phyloP scores from a whole-genome alignment of 2,888 invertebrate species.

The Calameuta pallipes region DNA sequence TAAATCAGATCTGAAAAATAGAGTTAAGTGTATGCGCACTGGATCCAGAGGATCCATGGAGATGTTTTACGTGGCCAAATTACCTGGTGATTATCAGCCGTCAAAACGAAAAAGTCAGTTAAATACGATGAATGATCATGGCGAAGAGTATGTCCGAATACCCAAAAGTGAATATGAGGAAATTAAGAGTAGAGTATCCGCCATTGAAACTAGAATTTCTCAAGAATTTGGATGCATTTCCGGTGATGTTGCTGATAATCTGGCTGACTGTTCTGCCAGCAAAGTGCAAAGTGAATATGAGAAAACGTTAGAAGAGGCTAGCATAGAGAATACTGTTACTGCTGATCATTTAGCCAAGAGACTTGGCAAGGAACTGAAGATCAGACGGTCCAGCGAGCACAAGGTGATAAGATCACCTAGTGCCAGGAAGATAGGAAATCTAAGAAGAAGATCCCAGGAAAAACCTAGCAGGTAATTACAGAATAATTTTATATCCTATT shows the following conservation, averaged over 20 bases:
- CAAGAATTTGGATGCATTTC: constrained; percentile 71
- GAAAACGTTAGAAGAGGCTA: constrained; percentile 78
- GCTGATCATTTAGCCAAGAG: constrained; percentile 79
- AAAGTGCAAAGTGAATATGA: constrained; percentile 80
- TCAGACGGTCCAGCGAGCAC: constrained; percentile 76
- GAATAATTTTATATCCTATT: not conserved
- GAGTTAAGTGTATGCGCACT: constrained; percentile 20
- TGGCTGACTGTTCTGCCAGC: constrained; percentile 68
- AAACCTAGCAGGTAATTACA: constrained; percentile 51
- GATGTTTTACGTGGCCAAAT: not conserved
- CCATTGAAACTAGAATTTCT: constrained; percentile 78
- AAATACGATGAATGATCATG: constrained; percentile 40
- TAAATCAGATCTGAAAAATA: constrained; percentile 17
- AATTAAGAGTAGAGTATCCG: constrained; percentile 79
- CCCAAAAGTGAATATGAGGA: constrained; percentile 82
- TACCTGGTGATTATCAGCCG: not conserved
- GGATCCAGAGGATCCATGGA: constrained; percentile 23
- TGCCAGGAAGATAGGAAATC: constrained; percentile 82
- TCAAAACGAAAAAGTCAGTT: constrained; percentile 53
- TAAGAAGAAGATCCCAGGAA: constrained; percentile 79
- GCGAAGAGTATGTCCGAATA: constrained; percentile 76
- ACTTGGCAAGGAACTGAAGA: constrained; percentile 79
- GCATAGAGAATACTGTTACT: constrained; percentile 72
- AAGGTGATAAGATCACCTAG: constrained; percentile 83
- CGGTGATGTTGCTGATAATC: constrained; percentile 47